These are phyloP conservation scores for Holacanthella duospinosa DNA, from an alignment of 2,888 invertebrate species.

Conservation along the genomic window DNA sequence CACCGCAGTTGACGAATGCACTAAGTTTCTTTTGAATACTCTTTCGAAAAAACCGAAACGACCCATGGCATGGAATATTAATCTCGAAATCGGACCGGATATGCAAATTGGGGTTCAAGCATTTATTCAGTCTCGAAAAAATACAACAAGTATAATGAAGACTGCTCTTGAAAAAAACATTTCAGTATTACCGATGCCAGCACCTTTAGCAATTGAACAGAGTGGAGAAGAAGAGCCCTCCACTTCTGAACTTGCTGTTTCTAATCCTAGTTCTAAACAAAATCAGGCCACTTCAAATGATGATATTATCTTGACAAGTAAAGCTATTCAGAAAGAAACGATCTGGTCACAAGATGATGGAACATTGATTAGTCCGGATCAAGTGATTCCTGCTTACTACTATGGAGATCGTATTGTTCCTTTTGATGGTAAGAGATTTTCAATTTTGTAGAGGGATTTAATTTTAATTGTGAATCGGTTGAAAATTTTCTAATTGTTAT, in stretches of 20 bases:
- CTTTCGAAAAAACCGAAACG: not conserved
- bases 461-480: not conserved
- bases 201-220: not conserved
- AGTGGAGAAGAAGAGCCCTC: not conserved
- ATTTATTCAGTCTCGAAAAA: conserved; percentile 21
- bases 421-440: conserved; percentile 17
- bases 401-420: conserved; percentile 24
- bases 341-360: conserved; percentile 21
- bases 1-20: not conserved
- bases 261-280: too few relatives aligned
- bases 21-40: not conserved
- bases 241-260: not conserved
- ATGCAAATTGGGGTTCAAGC: conserved; percentile 20
- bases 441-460: not conserved
- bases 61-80: conserved; percentile 17
- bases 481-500: not conserved
- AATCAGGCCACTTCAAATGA: too few relatives aligned
- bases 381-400: conserved; percentile 20
- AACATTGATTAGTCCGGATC: conserved; percentile 11
- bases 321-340: conserved; percentile 15
- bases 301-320: conserved; percentile 6
- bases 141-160: conserved; percentile 11
- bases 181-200: not conserved
- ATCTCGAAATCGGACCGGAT: conserved; percentile 19
- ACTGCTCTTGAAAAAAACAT: conserved; percentile 12